phyloP scores from a whole-genome alignment of 2,113 vertebrate species.

The Mesembrinibis cayennensis region DNA sequence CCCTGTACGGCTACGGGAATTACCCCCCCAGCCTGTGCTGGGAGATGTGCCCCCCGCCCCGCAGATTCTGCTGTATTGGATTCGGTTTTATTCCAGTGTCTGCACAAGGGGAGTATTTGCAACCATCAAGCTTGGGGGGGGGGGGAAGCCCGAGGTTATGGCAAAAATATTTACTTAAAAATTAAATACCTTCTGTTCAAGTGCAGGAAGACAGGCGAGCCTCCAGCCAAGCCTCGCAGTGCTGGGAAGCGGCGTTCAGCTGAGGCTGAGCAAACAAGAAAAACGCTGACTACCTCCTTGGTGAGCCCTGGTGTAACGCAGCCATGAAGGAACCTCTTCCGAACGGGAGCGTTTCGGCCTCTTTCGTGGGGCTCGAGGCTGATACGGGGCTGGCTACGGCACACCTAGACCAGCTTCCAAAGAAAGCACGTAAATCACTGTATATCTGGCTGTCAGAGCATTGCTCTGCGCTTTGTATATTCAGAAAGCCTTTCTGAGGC shows the following conservation, averaged over 20 bases:
- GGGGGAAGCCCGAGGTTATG: neutral
- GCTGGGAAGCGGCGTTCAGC: neutral
- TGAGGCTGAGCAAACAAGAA: neutral
- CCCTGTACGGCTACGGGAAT: neutral
- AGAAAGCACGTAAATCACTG: neutral
- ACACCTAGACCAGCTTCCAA: neutral
- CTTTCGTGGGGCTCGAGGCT: neutral
- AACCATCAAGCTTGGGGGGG: neutral
- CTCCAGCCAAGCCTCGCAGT: neutral
- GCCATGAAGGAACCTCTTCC: neutral
- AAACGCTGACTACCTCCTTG: neutral
- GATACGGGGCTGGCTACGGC: neutral
- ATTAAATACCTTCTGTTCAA: neutral
- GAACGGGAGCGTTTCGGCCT: neutral
- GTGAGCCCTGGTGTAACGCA: neutral
- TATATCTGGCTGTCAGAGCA: neutral
- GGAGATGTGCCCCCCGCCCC: neutral
- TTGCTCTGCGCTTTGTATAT: neutral
- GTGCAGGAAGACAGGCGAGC: neutral
- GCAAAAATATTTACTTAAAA: neutral
- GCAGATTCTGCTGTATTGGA: fast-evolving
- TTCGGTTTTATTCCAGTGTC: neutral
- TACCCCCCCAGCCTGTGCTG: neutral
- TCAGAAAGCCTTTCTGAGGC: neutral
- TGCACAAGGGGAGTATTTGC: neutral